Evolutionary conservation across 2,113 vertebrate species (phyloP), one percentile per base, ranked within the genome.

Genomic region (Datnioides undecimradiatus): DNA sequence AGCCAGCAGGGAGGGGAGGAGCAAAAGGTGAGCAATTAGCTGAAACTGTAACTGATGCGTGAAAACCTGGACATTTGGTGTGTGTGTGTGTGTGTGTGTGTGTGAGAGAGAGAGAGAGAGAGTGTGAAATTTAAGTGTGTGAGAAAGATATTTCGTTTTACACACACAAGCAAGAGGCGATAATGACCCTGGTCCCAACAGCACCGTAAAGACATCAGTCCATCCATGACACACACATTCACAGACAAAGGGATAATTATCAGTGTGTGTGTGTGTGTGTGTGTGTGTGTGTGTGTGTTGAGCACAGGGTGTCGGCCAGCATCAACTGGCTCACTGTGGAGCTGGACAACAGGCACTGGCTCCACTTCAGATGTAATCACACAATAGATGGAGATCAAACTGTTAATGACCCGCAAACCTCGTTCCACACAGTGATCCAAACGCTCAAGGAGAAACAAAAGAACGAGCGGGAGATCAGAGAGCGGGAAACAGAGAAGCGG

Each of bases 331-430:
- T 75, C 60, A 49, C 48, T 23, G 34, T 11, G 19, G 40, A 64
- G n/a, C 75, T 85, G 68, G 71, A 74, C 49, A 52, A 52, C 43
- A 59, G 34, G 41, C 41, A 27, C 71, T 73, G 78, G 79, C 80
- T 87, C 13, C 38, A 62, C 73, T 79, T 86, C 71, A 73, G 69
- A 80, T 72, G 34, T 23, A 34, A 60, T 80, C 45, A 69, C 52
- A 78, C 64, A 74, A 65, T 73, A 81, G 67, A 82, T 68, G 62
- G 36, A 27, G 66, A 80, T 74, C 79, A 85, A 71, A 65, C 58
- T 29, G 68, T 73, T 79, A 69, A 81, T 81, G 76, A 79, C 70
- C 45, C 63, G 48, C 38, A 82, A 62, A 41, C 69, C 33, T 62
- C n/a, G 33, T 73, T 74, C 68, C 81, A 72, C 78, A 64, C 25